Evolutionary conservation across 2,113 vertebrate genomes (phyloP).

Genomic region (Mandrillus leucophaeus): DNA sequence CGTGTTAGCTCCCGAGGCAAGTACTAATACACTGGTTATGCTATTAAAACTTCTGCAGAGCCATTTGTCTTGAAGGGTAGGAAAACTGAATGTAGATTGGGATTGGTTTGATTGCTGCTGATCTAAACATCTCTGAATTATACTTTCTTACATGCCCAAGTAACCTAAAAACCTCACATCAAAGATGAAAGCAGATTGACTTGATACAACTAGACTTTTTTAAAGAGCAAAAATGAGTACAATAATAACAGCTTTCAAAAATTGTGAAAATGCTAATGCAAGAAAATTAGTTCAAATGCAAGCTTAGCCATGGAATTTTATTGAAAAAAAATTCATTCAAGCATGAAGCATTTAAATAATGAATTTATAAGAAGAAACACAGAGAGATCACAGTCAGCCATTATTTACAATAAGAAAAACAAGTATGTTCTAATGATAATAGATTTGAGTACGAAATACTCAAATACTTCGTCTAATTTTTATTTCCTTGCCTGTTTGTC

Average conservation of each 20-base stretch:
- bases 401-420: conserved; percentile 73
- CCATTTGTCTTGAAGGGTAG: not conserved
- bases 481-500: conserved; percentile 69
- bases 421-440: conserved; percentile 56
- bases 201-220: conserved; percentile 7
- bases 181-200: conserved; percentile 37
- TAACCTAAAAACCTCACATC: conserved; percentile 50
- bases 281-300: conserved; percentile 76
- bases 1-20: conserved; percentile 22
- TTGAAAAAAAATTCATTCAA: conserved; percentile 61
- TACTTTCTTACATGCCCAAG: conserved; percentile 21
- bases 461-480: conserved; percentile 53
- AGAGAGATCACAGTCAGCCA: conserved; percentile 59
- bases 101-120: conserved; percentile 40
- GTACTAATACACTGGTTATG: not conserved
- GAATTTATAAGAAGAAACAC: conserved; percentile 52
- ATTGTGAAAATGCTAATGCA: conserved; percentile 57
- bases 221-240: not conserved
- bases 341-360: conserved; percentile 75
- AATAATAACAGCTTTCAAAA: conserved; percentile 57
- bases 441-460: conserved; percentile 35
- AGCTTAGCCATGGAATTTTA: conserved; percentile 67
- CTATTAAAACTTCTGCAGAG: conserved; percentile 53
- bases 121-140: conserved; percentile 48
- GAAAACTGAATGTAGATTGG: not conserved